Percentiles rank a stretch among this genome's conserved stretches.
Evolutionary conservation across 2,797 vertebrate species (phyloP).

Genomic region (Myioborus miniatus): DNA sequence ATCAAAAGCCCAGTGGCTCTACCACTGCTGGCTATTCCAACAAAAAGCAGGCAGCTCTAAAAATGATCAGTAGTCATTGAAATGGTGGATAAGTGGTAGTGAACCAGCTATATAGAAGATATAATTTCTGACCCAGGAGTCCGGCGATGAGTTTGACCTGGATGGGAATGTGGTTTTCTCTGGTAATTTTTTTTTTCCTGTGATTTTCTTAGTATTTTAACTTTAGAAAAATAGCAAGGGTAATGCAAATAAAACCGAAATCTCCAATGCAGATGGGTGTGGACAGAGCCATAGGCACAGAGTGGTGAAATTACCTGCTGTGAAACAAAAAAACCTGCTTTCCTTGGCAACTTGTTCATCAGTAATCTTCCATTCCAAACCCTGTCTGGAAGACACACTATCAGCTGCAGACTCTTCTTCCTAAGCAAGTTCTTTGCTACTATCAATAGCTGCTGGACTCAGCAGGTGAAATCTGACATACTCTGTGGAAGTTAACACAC

Average conservation of each 20-base stretch:
- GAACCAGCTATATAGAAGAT: background rate
- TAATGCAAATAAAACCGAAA: background rate
- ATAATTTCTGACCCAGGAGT: background rate
- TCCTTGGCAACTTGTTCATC: background rate
- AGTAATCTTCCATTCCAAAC: background rate
- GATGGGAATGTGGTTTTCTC: fast-evolving
- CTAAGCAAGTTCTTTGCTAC: background rate
- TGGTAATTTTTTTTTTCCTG: background rate
- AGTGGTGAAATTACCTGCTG: background rate
- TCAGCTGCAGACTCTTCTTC: background rate
- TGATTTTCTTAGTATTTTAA: background rate
- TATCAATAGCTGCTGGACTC: background rate
- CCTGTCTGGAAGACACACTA: background rate
- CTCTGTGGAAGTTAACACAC: background rate
- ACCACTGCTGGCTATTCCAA: slow-evolving; percentile 28
- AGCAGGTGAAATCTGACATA: background rate
- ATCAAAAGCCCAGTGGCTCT: slow-evolving; percentile 51
- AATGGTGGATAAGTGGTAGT: background rate
- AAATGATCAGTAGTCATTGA: background rate
- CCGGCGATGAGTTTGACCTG: background rate
- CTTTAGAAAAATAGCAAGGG: background rate
- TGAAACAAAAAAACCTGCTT: background rate
- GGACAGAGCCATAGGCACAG: background rate
- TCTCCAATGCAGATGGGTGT: background rate
- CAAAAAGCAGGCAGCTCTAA: slow-evolving; percentile 22